These are phyloP conservation scores for Lagopus muta DNA, from an alignment of 2,113 vertebrate genomes.

Conservation along the genomic window DNA sequence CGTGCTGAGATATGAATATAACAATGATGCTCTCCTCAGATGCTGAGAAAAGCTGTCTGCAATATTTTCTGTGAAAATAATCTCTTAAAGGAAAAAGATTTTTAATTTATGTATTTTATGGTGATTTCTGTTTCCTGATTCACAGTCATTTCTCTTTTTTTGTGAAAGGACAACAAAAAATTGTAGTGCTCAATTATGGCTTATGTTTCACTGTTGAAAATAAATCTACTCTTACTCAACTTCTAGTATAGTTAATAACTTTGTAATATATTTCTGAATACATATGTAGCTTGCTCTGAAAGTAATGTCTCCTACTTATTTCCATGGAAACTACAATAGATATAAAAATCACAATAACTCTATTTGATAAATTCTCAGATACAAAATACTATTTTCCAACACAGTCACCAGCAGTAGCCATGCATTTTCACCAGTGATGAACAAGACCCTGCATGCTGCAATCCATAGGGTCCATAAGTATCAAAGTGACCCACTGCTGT, in stretches of 20 bases:
- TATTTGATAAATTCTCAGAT: no score
- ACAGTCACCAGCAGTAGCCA: no score
- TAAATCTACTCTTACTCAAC: background rate
- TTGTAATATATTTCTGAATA: background rate
- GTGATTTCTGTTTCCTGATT: background rate
- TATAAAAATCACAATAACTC: no score
- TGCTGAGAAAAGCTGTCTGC: background rate
- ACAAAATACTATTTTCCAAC: no score
- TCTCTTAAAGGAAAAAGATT: background rate
- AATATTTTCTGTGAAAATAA: background rate
- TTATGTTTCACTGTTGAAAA: background rate
- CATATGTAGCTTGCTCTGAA: no score
- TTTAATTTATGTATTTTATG: background rate
- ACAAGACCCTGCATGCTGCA: no score
- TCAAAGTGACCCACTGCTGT: no score
- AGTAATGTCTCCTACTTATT: no score
- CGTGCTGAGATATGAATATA: background rate
- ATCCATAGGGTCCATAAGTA: no score
- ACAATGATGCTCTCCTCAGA: background rate
- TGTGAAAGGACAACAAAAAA: background rate
- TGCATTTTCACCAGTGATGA: no score
- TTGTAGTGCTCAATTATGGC: background rate
- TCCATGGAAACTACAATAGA: no score
- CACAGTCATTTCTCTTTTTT: background rate
- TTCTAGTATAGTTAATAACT: background rate